Evolutionary conservation across 1,140 invertebrate species (phyloP), one percentile per base, ranked within the genome.

Genomic region (Saccostrea glomerata): DNA sequence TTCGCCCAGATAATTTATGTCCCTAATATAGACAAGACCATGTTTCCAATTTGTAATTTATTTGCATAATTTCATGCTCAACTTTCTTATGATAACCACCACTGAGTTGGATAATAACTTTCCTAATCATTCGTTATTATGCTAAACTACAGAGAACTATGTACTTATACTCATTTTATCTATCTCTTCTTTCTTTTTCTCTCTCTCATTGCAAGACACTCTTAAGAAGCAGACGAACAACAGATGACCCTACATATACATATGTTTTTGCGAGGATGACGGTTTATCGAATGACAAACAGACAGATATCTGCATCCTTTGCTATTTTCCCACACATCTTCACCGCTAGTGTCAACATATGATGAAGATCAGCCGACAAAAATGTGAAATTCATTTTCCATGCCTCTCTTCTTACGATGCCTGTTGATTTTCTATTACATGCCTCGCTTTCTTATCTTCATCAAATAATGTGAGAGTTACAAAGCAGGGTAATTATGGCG

Each of bases 331-430:
- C 82, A 84, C 82, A 84, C 82, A 84, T 84, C 82, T 56, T 84
- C 82, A 17, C 40, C 40, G 20, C 40, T 54, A 84, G 82, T 84
- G 82, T 56, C 82, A 56, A 54, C 82, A 84, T 9, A 55, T 84
- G 82, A 84, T 47, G 54, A 84, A 84, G 40, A 84, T 84, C 82
- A 84, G 82, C 82, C 82, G 54, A 54, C 40, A 84, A 84, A 84
- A 84, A 84, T 84, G 82, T 84, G 82, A 84, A 84, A 84, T 84
- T 84, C 82, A 84, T 84, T 84, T 84, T 84, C 82, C 82, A 84
- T 84, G 82, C 82, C 82, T 84, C 82, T 84, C 82, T 84, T 84
- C 82, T 84, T 84, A 84, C 40, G 54, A 54, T 84, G 82, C 82
- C 82, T 84, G 82, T 84, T 84, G 82, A 54, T 84, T 84, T 54